Evolutionary conservation across 2,113 vertebrate genomes (phyloP), one percentile per base, ranked within the genome.

Genomic region (Xenopus borealis): DNA sequence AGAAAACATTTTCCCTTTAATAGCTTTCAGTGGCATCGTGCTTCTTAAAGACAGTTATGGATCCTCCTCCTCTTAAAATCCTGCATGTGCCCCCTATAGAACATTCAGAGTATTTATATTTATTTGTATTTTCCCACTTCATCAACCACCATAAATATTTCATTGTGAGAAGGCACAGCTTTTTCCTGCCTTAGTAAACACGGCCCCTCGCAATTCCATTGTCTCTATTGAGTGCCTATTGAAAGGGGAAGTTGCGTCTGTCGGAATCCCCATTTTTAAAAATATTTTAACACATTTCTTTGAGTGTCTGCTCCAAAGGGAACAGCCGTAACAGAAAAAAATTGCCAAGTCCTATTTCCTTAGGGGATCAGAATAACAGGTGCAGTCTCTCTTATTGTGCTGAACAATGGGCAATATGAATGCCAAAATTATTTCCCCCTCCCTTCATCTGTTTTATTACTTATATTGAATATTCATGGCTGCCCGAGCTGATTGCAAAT

Each of bases 121-220:
- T 75, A 75, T 55, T 23, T 13, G 44, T 68, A 45, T 75, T 75
- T 75, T 68, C 67, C 72, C 61, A 53, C 72, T 68, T 68, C 72
- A 67, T 75, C 72, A 68, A 65, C 57, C 72, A 33, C 45, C 65
- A 75, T 75, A 66, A 75, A 75, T 75, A 75, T 75, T 75, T 75
- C 50, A 75, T 75, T 64, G 61, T 75, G 72, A n/a, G 30, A 66
- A 30, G 19, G 62, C n/a, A 64, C n/a, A 14, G 62, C 33, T 64
- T 64, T 40, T n/a, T 33, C 17, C 53, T 16, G 52, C 53, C 55
- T 52, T 33, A 44, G 4, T 40, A 64, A 64, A 18, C 30, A 44
- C 9, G 45, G 13, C 18, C 6, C 16, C 40, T 73, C 33, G 14
- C 12, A 50, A 10, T 58, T 17, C 27, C 19, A n/a, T 13, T 58